Evolutionary conservation across 2,797 vertebrate genomes (phyloP).

Genomic region (Cynodonichthys magdalenae): DNA sequence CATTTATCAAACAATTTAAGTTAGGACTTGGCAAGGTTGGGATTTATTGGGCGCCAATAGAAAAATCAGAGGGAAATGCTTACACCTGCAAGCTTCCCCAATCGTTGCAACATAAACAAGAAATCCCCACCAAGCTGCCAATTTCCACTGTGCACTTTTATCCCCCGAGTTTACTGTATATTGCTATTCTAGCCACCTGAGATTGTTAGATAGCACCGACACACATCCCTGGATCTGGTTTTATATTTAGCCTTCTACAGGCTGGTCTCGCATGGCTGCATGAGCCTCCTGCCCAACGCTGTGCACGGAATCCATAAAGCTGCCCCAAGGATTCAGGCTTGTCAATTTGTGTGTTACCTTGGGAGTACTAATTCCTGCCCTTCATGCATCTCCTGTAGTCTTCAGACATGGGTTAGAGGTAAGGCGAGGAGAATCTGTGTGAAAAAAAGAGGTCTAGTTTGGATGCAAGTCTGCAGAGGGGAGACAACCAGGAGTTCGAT

Average conservation of each 20-base stretch:
- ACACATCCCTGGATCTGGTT: conserved; percentile 66
- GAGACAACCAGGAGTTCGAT: conserved; percentile 25
- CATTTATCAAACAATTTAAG: conserved; percentile 54
- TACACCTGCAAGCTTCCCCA: conserved; percentile 26
- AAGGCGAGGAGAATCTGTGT: fast-evolving
- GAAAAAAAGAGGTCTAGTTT: conserved; percentile 18
- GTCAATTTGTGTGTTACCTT: conserved; percentile 57
- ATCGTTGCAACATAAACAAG: conserved; percentile 34
- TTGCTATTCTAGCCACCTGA: conserved; percentile 53
- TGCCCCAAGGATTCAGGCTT: conserved; percentile 53
- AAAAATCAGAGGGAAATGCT: conserved; percentile 32
- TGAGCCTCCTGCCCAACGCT: conserved; percentile 57
- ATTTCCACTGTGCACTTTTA: conserved; percentile 23
- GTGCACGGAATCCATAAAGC: conserved; percentile 70
- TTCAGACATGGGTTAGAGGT: conserved; percentile 30
- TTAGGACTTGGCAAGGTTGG: conserved; percentile 28
- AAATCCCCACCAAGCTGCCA: conserved; percentile 32
- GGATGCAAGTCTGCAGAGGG: conserved; percentile 13
- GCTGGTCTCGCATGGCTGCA: conserved; percentile 65
- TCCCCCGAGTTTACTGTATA: conserved; percentile 53
- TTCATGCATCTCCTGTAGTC: conserved; percentile 52
- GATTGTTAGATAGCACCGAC: conserved; percentile 61
- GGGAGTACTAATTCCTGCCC: conserved; percentile 65
- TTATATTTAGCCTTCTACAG: conserved; percentile 73
- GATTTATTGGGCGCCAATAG: conserved; percentile 25